Conservation (phyloP, 2,113 vertebrate genomes). For the Eolophus roseicapilla region DNA sequence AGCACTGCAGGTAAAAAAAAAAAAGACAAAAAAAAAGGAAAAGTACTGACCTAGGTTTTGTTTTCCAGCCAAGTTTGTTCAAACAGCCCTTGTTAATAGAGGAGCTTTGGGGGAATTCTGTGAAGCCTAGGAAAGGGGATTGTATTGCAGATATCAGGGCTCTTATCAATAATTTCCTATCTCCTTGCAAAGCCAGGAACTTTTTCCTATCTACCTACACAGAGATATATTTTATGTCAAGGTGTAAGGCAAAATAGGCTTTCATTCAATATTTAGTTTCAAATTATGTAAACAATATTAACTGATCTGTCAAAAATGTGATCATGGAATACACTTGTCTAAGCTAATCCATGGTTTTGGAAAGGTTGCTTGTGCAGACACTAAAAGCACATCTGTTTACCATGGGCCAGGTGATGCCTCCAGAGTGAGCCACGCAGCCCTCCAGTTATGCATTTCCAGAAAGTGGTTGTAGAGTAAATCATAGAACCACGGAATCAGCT, state of each 20-base stretch:
- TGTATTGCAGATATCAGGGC: neutral
- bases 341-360: neutral
- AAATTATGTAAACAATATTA: neutral
- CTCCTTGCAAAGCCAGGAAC: neutral
- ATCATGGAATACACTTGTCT: neutral
- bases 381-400: neutral
- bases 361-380: neutral
- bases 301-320: neutral
- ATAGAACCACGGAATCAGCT: neutral
- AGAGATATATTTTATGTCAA: neutral
- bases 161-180: neutral
- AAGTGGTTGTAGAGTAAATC: neutral
- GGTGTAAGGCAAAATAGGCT: neutral
- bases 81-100: neutral
- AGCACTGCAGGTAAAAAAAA: neutral
- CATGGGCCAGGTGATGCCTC: neutral
- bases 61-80: slow-evolving; percentile 7
- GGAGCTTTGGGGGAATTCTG: neutral
- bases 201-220: neutral
- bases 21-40: neutral
- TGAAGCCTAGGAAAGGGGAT: neutral
- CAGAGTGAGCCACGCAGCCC: neutral
- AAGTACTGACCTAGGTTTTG: neutral
- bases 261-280: neutral
- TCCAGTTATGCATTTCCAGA: neutral